phyloP scores from a whole-genome alignment of 2,888 invertebrate genomes.

The Agonopterix subpropinquella region DNA sequence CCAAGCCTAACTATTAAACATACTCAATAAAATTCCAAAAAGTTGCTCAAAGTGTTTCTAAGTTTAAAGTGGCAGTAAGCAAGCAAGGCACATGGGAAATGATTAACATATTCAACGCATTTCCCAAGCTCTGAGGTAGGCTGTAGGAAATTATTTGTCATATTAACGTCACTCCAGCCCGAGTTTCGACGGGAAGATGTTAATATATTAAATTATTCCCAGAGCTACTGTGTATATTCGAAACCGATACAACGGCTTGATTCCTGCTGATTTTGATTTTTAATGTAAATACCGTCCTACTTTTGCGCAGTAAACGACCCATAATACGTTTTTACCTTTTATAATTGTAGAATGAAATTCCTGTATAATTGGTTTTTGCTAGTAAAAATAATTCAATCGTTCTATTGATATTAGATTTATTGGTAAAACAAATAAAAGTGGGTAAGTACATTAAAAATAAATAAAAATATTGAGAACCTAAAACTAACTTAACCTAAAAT shows the following conservation, averaged over 20 bases:
- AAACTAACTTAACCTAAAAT: too few relatives aligned
- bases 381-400: too few relatives aligned
- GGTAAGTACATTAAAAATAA: too few relatives aligned
- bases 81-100: slow-evolving; percentile 53
- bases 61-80: slow-evolving; percentile 44
- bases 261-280: too few relatives aligned
- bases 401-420: too few relatives aligned
- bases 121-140: slow-evolving; percentile 48
- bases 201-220: slow-evolving; percentile 65
- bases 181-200: slow-evolving; percentile 53
- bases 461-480: too few relatives aligned
- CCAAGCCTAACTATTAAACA: slow-evolving; percentile 2
- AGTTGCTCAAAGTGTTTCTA: slow-evolving; percentile 37
- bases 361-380: too few relatives aligned
- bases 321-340: too few relatives aligned
- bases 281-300: too few relatives aligned
- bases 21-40: slow-evolving; percentile 19
- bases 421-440: too few relatives aligned
- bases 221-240: slow-evolving; percentile 38
- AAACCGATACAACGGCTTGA: slow-evolving; percentile 25
- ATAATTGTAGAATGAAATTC: too few relatives aligned
- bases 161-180: slow-evolving; percentile 65
- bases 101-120: slow-evolving; percentile 69
- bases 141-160: slow-evolving; percentile 70
- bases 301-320: too few relatives aligned